phyloP scores from a whole-genome alignment of 1,140 invertebrate genomes.

The Drosophila ohnishii region DNA sequence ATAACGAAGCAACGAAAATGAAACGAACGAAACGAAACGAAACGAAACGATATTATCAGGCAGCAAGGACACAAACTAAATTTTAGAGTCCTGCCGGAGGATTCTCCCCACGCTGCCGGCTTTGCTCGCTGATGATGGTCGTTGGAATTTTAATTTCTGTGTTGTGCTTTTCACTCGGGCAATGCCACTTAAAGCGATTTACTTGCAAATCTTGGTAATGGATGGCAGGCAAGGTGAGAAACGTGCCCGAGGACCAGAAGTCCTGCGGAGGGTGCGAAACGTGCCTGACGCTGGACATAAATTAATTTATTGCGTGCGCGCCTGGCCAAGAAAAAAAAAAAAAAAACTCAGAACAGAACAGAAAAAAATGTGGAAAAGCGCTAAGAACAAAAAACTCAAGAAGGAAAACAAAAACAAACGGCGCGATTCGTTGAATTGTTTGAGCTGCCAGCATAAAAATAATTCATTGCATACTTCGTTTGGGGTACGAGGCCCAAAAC shows the following conservation, averaged over 20 bases:
- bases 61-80: slow-evolving; percentile 36
- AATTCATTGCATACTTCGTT: slow-evolving; percentile 75
- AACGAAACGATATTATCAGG: slow-evolving; percentile 67
- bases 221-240: slow-evolving; percentile 74
- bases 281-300: slow-evolving; percentile 78
- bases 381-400: slow-evolving; percentile 39
- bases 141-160: slow-evolving; percentile 77
- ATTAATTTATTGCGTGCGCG: slow-evolving; percentile 80
- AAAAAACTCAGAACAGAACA: slow-evolving; percentile 15
- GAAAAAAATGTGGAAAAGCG: slow-evolving; percentile 27
- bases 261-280: slow-evolving; percentile 62
- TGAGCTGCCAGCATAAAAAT: slow-evolving; percentile 63
- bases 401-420: slow-evolving; percentile 48
- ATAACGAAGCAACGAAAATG: slow-evolving; percentile 64
- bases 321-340: slow-evolving; percentile 64
- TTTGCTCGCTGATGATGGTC: slow-evolving; percentile 40
- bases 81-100: slow-evolving; percentile 52
- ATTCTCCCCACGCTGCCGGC: slow-evolving; percentile 14
- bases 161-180: slow-evolving; percentile 53
- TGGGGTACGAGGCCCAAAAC: slow-evolving; percentile 37
- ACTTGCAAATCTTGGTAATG: slow-evolving; percentile 75
- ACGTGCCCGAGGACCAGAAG: slow-evolving; percentile 63
- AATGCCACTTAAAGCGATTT: slow-evolving; percentile 73
- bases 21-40: slow-evolving; percentile 46
- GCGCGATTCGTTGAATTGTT: slow-evolving; percentile 50